Base-by-base conservation (phyloP, 1,140 invertebrate genomes). In the Drosophila chauvacae region DNA sequence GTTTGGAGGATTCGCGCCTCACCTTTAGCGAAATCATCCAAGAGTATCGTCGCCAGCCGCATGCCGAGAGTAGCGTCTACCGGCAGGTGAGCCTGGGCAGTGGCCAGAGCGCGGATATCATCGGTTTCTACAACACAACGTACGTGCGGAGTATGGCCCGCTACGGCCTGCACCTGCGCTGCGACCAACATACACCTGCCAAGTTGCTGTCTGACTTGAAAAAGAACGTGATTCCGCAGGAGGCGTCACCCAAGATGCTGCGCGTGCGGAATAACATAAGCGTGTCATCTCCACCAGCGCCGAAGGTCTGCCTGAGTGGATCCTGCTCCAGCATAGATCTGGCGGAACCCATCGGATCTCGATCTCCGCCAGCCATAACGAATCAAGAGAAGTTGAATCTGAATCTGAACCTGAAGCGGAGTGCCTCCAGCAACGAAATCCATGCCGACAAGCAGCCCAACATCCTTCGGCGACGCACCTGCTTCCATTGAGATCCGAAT, bases 21-120 rank as follows among this genome's bases (percentile, higher is more conserved):
- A 95, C 95, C 50, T 98, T 99, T 92, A 96, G 96, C 45, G 96
- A 98, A 61, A 98, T 99, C 44, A 98, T 99, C 96, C 95, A 96
- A 63, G 97, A 96, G 88, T 99, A 99, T 91, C 93, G 98, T 80
- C 93, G 96, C 35, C 97, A 99, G 83, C 98, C 98, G 0, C 96
- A 99, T 90, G 96, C 97, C 3, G 95, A 95, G 28, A 97, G 96
- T 51, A 95, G 97, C 93, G 96, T 99, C 7, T 99, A 99, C 92
- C 94, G 98, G 66, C 96, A 96, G 80, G 98, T 99, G 16, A 92
- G 97, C 35, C 94, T 98, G 18, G 92, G 80, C 4, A 42, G 75
- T 10, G 81, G 69, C 1, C 58, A 55, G 20, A 42, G 39, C 3
- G 45, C 14, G 0, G 82, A 90, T 26, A 81, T 90, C 5, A 90